Evolutionary conservation across 2,113 vertebrate species (phyloP).

Genomic region (Myrmecophaga tridactyla): DNA sequence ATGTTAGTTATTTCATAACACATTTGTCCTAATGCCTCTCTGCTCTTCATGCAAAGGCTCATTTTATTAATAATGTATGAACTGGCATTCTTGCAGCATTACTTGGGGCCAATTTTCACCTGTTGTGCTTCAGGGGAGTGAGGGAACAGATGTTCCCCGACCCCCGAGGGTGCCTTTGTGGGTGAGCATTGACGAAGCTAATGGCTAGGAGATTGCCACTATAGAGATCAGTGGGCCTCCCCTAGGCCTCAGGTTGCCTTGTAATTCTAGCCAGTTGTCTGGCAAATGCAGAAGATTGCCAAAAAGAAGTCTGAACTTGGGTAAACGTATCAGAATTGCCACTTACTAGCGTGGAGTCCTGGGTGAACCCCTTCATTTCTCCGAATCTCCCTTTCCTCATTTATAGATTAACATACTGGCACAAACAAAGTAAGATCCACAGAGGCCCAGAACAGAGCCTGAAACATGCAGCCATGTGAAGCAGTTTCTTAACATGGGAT

Average conservation of each 20-base stretch:
- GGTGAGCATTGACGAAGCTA: conserved; percentile 25
- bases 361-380: background rate
- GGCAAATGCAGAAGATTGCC: background rate
- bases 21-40: background rate
- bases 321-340: background rate
- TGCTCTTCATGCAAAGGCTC: conserved; percentile 17
- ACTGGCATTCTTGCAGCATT: background rate
- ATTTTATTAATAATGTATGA: conserved; percentile 29
- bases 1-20: conserved; percentile 37
- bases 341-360: background rate
- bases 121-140: conserved; percentile 15
- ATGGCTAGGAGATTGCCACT: conserved; percentile 42
- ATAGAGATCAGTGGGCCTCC: background rate
- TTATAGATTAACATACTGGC: background rate
- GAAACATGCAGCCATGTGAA: background rate
- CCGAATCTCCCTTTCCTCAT: background rate
- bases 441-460: background rate
- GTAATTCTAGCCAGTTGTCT: background rate
- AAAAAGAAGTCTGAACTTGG: background rate
- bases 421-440: background rate
- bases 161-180: background rate
- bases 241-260: background rate
- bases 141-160: background rate
- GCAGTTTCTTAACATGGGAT: background rate
- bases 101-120: conserved; percentile 23